These are phyloP conservation scores for Myotis davidii DNA, from an alignment of 2,113 vertebrate genomes.

Conservation along the genomic window DNA sequence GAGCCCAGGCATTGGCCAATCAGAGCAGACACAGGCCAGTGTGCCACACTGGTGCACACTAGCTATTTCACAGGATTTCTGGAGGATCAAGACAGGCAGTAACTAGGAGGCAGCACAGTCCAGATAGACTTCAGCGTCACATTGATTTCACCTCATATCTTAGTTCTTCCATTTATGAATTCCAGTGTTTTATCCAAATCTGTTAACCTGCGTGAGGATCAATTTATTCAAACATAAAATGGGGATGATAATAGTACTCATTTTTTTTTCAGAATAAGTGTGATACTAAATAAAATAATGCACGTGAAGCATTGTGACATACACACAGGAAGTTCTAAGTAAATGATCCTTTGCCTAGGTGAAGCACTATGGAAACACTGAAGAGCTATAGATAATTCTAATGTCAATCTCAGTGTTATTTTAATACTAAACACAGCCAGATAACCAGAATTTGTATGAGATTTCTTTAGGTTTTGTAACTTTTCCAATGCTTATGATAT, in stretches of 20 bases:
- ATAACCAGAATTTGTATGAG: neutral
- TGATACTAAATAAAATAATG: neutral
- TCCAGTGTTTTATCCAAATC: neutral
- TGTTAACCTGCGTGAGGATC: neutral
- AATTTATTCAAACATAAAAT: neutral
- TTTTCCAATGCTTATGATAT: neutral
- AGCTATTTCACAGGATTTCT: neutral
- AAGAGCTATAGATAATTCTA: neutral
- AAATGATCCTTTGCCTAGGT: neutral
- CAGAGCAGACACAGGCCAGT: neutral
- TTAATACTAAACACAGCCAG: neutral
- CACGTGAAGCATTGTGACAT: neutral
- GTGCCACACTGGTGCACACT: accelerated
- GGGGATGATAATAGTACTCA: neutral
- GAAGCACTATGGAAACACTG: neutral
- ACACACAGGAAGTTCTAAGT: neutral
- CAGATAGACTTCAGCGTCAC: neutral
- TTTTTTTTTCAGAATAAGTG: neutral
- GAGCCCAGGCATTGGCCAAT: neutral
- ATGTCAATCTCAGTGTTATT: neutral
- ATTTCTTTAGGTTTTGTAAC: conserved; percentile 26
- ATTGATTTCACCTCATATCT: neutral
- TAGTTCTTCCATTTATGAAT: neutral
- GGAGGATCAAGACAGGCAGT: neutral
- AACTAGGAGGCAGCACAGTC: neutral